A percentile compares a stretch with the other conserved stretches of the same genome.
Evolutionary conservation across 1,140 invertebrate species (phyloP).

Genomic region (Paralvinella palmiformis): DNA sequence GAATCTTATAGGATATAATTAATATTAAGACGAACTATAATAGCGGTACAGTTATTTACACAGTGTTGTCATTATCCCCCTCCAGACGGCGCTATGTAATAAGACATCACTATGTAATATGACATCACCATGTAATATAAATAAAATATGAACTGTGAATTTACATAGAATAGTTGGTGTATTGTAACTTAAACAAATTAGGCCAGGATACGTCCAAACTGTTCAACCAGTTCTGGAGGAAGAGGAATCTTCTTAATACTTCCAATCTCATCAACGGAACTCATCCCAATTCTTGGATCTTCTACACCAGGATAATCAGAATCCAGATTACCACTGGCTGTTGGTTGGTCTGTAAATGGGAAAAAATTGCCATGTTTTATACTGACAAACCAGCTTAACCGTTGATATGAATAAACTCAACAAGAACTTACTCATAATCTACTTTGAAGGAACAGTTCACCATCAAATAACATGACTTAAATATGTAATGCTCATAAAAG

Average conservation of each 20-base stretch:
- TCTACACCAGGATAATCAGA: conserved; percentile 77
- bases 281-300: conserved; percentile 58
- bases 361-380: background rate
- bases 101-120: too few relatives aligned
- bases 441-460: background rate
- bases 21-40: too few relatives aligned
- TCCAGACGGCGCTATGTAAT: too few relatives aligned
- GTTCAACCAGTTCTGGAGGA: conserved; percentile 85
- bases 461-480: background rate
- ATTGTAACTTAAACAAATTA: background rate
- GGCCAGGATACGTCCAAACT: conserved; percentile 79
- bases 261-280: conserved; percentile 63
- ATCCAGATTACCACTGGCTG: conserved; percentile 80
- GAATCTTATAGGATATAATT: too few relatives aligned
- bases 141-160: too few relatives aligned
- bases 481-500: background rate
- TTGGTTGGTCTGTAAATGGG: conserved; percentile 52
- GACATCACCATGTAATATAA: too few relatives aligned
- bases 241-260: conserved; percentile 77
- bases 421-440: too few relatives aligned
- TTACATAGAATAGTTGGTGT: too few relatives aligned
- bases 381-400: too few relatives aligned
- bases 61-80: too few relatives aligned
- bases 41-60: too few relatives aligned
- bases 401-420: too few relatives aligned